These are phyloP conservation scores for Sialia sialis DNA, from an alignment of 2,113 vertebrate species.

Conservation along the genomic window DNA sequence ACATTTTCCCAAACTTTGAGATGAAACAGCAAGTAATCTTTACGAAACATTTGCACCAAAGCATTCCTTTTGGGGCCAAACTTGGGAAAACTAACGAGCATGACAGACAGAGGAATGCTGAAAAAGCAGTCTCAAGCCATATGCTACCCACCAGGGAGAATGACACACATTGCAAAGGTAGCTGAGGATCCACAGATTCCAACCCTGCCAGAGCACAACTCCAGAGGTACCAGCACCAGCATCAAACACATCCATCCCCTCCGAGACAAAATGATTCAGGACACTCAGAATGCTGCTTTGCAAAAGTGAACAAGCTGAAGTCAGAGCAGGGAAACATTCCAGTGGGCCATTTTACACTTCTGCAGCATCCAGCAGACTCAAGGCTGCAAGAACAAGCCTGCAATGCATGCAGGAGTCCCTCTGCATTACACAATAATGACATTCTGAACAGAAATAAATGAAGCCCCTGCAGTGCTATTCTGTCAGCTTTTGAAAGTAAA, in stretches of 20 bases:
- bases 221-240: neutral
- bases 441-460: conserved; percentile 77
- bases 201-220: neutral
- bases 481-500: conserved; percentile 83
- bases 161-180: neutral
- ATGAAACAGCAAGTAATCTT: neutral
- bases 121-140: neutral
- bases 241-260: accelerated
- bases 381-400: conserved; percentile 44
- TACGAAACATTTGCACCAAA: neutral
- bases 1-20: neutral
- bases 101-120: neutral
- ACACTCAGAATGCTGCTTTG: neutral
- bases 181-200: neutral
- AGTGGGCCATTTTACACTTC: neutral
- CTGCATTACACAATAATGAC: conserved; percentile 73
- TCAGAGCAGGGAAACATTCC: neutral
- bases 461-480: conserved; percentile 80
- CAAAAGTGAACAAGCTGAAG: neutral
- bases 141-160: neutral
- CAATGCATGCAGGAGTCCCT: conserved; percentile 60
- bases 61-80: neutral
- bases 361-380: neutral
- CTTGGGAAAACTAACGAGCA: neutral
- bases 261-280: neutral